A percentile compares a stretch with the other conserved stretches of the same genome.
These are phyloP conservation scores for Epirrita christyi DNA, from an alignment of 2,888 invertebrate species.

Conservation along the genomic window DNA sequence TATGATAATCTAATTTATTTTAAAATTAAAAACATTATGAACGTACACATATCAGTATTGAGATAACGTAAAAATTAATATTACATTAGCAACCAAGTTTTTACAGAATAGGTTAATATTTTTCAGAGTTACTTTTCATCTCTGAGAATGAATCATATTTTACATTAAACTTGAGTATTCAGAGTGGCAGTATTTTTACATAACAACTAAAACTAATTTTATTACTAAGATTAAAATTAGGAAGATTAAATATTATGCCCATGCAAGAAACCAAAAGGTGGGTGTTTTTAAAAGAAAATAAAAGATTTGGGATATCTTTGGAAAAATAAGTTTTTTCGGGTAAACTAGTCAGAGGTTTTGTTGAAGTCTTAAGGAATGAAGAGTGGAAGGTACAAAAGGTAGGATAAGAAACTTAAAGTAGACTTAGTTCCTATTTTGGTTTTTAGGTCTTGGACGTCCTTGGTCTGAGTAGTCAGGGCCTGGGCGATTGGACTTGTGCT, in stretches of 20 bases:
- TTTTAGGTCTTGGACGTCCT: slow-evolving; percentile 54
- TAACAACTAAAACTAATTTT: slow-evolving; percentile 23
- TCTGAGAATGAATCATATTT: slow-evolving; percentile 10
- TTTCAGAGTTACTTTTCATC: neutral
- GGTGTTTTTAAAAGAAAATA: slow-evolving; percentile 32
- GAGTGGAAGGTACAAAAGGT: slow-evolving; percentile 21
- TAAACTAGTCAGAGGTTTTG: neutral
- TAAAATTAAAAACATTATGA: slow-evolving; percentile 25
- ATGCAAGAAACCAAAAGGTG: slow-evolving; percentile 43
- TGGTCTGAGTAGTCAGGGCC: slow-evolving; percentile 58
- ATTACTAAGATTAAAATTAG: slow-evolving; percentile 48
- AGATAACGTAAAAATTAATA: slow-evolving; percentile 8
- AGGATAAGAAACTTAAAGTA: slow-evolving; percentile 17
- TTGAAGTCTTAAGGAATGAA: neutral
- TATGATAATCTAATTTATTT: slow-evolving; percentile 24
- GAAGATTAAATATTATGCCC: slow-evolving; percentile 42
- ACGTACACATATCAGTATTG: slow-evolving; percentile 22
- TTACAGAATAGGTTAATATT: slow-evolving; percentile 9
- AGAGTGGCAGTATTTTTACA: slow-evolving; percentile 35
- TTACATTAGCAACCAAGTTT: slow-evolving; percentile 8
- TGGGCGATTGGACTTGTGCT: slow-evolving; percentile 56
- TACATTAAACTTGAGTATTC: slow-evolving; percentile 20
- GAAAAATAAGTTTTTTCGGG: neutral
- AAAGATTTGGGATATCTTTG: neutral
- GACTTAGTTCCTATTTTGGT: slow-evolving; percentile 59